Evolutionary conservation across 23 tunicate genomes (phyloP).

Genomic region (Clavelina lepadiformis): DNA sequence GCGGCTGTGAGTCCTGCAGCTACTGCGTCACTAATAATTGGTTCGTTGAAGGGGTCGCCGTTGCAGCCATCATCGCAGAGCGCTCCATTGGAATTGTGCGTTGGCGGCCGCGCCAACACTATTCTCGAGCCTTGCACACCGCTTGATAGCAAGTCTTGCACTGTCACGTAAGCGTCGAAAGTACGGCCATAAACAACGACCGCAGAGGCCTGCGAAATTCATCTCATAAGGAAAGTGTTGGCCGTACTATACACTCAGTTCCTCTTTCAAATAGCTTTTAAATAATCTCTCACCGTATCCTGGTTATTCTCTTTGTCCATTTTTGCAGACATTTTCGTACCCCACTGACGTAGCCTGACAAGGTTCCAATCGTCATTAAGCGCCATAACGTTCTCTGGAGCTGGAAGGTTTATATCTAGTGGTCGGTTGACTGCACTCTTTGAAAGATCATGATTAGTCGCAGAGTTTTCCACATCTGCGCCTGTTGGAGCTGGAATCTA

Average conservation of each 20-base stretch:
- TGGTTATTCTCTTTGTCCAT: too few species aligned
- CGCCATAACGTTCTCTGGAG: conserved; percentile 74
- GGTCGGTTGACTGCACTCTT: conserved; percentile 39
- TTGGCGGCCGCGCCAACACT: conserved; percentile 65
- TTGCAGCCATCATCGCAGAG: conserved; percentile 45
- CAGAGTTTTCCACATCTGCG: conserved; percentile 46
- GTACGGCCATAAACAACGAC: conserved; percentile 73
- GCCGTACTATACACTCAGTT: too few species aligned
- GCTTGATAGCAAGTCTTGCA: conserved; percentile 41
- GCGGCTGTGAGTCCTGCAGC: conserved; percentile 16
- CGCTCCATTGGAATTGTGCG: conserved; percentile 27
- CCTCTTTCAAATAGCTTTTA: not conserved
- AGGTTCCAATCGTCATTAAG: conserved; percentile 56
- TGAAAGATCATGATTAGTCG: conserved; percentile 54
- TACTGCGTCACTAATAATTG: conserved; percentile 46
- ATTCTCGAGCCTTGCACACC: conserved; percentile 60
- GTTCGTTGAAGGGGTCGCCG: conserved; percentile 83
- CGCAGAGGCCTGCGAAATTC: not conserved
- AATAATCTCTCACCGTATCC: not conserved
- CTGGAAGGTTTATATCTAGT: conserved; percentile 4
- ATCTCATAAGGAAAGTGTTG: too few species aligned
- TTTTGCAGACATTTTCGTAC: conserved; percentile 19
- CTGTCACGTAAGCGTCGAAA: conserved; percentile 51
- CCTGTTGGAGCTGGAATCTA: conserved; percentile 76
- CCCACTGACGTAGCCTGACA: conserved; percentile 36